Conservation (phyloP, 2,797 vertebrate species). For the Calcarius lapponicus region DNA sequence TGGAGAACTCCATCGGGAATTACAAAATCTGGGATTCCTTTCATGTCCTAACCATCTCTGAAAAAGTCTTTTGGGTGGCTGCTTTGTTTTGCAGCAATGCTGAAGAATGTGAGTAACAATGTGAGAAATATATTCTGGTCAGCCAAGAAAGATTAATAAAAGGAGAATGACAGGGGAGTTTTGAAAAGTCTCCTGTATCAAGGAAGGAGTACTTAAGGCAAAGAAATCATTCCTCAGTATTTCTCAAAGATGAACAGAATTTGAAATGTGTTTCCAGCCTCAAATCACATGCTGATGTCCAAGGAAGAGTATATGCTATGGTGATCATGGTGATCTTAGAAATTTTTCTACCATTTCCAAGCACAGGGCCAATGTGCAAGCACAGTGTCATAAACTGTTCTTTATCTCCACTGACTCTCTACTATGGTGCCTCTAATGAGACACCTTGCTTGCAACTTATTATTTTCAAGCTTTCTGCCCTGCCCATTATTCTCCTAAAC, state of each 20-base stretch:
- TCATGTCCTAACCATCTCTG: not conserved
- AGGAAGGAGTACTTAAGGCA: not conserved
- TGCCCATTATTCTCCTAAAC: not conserved
- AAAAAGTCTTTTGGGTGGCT: not conserved
- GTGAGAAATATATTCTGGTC: not conserved
- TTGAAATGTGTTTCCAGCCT: not conserved
- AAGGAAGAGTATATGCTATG: not conserved
- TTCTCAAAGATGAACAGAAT: not conserved
- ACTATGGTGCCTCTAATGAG: not conserved
- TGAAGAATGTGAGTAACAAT: not conserved
- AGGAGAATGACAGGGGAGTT: not conserved
- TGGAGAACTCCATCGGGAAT: not conserved
- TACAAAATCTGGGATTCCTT: not conserved
- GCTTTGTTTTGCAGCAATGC: not conserved
- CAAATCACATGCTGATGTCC: not conserved
- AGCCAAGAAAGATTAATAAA: not conserved
- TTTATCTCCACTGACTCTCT: not conserved
- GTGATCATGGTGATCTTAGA: not conserved
- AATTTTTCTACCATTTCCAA: not conserved
- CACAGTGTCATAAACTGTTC: not conserved
- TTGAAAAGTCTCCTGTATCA: not conserved
- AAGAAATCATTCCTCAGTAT: not conserved
- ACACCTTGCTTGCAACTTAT: not conserved
- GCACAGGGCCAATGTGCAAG: not conserved
- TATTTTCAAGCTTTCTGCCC: conserved; percentile 39